Evolutionary conservation across 2,888 invertebrate species (phyloP).

Genomic region (Terebella lapidaria): DNA sequence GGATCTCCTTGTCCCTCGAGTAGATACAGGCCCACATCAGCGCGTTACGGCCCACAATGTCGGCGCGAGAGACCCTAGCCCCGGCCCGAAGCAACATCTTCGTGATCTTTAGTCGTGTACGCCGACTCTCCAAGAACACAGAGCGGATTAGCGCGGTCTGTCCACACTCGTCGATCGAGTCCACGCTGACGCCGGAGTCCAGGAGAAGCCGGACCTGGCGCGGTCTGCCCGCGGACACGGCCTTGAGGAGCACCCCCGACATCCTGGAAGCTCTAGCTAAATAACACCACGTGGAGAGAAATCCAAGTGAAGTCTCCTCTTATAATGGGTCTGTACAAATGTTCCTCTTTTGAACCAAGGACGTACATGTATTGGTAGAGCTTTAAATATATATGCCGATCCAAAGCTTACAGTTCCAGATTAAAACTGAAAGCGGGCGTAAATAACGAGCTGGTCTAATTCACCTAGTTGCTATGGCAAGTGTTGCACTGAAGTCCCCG

Average conservation of each 20-base stretch:
- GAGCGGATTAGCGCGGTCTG: constrained; percentile 30
- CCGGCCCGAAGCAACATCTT: constrained; percentile 26
- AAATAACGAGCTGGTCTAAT: too few species aligned
- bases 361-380: too few species aligned
- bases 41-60: constrained; percentile 29
- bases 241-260: constrained; percentile 22
- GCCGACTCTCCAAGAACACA: constrained; percentile 26
- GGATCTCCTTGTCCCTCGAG: constrained; percentile 26
- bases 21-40: constrained; percentile 31
- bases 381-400: too few species aligned
- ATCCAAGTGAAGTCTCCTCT: too few species aligned
- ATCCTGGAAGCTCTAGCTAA: too few species aligned
- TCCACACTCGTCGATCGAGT: constrained; percentile 29
- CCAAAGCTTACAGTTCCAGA: too few species aligned
- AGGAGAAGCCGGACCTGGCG: constrained; percentile 29
- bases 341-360: too few species aligned
- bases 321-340: too few species aligned
- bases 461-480: too few species aligned
- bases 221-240: constrained; percentile 27
- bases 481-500: too few species aligned
- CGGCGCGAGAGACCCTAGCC: constrained; percentile 24
- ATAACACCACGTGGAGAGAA: too few species aligned
- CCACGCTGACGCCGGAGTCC: constrained; percentile 23
- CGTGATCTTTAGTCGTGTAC: constrained; percentile 24
- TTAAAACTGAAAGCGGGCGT: too few species aligned